Evolutionary conservation across 2,113 vertebrate species (phyloP).

Genomic region (Scartelaos histophorus): DNA sequence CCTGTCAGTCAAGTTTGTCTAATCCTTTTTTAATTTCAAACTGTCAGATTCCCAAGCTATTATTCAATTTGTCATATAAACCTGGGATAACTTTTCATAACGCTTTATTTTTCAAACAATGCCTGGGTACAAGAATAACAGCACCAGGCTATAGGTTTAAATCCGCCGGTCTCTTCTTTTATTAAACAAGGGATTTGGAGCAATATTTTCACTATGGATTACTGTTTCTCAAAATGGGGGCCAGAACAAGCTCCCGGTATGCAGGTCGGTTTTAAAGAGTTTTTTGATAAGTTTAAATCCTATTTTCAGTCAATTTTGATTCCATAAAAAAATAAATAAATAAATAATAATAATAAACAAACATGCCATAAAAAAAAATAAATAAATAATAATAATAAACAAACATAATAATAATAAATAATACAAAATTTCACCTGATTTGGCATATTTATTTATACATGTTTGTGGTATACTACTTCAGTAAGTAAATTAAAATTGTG

Average conservation of each 20-base stretch:
- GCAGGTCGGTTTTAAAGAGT: background rate
- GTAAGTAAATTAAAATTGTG: background rate
- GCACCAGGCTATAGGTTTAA: background rate
- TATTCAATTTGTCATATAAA: constrained; percentile 26
- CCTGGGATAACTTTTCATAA: background rate
- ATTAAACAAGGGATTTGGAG: background rate
- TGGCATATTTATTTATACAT: background rate
- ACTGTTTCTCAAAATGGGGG: background rate
- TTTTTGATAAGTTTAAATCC: background rate
- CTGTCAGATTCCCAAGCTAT: constrained; percentile 30
- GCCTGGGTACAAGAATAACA: background rate
- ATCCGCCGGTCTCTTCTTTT: constrained; percentile 3
- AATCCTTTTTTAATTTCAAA: constrained; percentile 50
- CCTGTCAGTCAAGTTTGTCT: constrained; percentile 23
- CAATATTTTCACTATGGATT: background rate
- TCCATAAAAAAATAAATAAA: too few relatives aligned
- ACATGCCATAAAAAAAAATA: too few relatives aligned
- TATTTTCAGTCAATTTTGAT: background rate
- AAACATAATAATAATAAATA: too few relatives aligned
- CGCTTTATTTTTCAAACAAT: background rate
- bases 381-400: too few relatives aligned
- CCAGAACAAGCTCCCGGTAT: background rate
- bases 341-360: too few relatives aligned
- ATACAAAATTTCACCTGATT: background rate
- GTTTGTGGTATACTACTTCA: background rate